phyloP scores from a whole-genome alignment of 2,113 vertebrate species.

The Chinchilla lanigera region DNA sequence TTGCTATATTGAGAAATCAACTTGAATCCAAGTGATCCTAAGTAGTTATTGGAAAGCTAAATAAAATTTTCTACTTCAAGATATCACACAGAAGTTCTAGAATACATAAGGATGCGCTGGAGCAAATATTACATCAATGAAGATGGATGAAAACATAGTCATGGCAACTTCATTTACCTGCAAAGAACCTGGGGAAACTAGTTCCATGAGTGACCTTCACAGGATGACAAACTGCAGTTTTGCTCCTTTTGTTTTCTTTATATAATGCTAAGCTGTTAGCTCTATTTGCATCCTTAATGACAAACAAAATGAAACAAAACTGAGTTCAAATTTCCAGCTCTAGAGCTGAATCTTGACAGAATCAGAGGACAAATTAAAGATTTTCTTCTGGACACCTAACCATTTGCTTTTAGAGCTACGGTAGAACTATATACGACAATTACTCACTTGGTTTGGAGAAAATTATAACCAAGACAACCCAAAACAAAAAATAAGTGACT shows the following conservation, averaged over 20 bases:
- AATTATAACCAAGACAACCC: neutral
- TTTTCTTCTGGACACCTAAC: slow-evolving; percentile 40
- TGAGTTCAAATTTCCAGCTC: neutral
- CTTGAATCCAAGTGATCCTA: neutral
- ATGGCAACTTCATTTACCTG: neutral
- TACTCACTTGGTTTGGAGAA: neutral
- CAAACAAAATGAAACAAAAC: slow-evolving; percentile 36
- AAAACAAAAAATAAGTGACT: neutral
- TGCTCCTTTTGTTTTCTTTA: slow-evolving; percentile 1
- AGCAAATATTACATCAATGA: neutral
- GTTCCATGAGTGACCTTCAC: neutral
- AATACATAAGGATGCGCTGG: neutral
- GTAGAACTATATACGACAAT: neutral
- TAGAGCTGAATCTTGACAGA: neutral
- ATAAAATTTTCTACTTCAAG: neutral
- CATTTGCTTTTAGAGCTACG: neutral
- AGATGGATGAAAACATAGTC: neutral
- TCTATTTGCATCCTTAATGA: slow-evolving; percentile 56
- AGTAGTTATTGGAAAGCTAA: neutral
- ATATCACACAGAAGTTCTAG: neutral
- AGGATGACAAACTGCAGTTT: neutral
- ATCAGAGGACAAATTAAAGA: neutral
- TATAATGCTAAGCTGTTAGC: neutral
- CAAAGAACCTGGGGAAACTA: neutral
- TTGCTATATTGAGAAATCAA: neutral